phyloP scores from a whole-genome alignment of 2,113 vertebrate genomes.

The Mionectes macconnelli region DNA sequence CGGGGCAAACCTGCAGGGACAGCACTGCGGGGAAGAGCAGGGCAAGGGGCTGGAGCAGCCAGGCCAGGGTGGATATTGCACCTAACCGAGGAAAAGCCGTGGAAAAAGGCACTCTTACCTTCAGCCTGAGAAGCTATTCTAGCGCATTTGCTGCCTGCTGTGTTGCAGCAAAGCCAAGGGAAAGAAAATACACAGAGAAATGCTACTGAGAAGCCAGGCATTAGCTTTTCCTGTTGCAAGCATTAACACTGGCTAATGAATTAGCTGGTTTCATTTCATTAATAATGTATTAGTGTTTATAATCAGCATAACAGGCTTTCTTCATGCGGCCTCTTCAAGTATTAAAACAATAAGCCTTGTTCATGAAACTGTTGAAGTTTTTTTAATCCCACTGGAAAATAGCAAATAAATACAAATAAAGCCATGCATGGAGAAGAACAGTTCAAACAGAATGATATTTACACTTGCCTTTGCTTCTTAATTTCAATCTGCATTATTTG shows the following conservation, averaged over 20 bases:
- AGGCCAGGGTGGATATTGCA: fast-evolving
- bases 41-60: neutral
- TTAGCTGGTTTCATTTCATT: neutral
- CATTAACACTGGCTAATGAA: neutral
- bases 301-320: neutral
- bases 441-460: neutral
- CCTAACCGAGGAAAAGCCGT: neutral
- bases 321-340: neutral
- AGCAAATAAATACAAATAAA: neutral
- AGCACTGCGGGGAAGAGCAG: neutral
- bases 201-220: neutral
- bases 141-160: fast-evolving
- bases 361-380: neutral
- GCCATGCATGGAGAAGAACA: neutral
- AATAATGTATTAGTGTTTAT: neutral
- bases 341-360: neutral
- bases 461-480: neutral
- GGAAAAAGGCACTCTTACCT: neutral
- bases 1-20: neutral
- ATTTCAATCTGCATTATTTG: neutral
- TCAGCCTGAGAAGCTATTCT: neutral
- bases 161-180: neutral
- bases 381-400: neutral
- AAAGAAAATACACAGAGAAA: neutral
- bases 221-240: neutral